These are phyloP conservation scores for Enteromius treurensis DNA, from an alignment of 2,797 vertebrate species.

Conservation along the genomic window DNA sequence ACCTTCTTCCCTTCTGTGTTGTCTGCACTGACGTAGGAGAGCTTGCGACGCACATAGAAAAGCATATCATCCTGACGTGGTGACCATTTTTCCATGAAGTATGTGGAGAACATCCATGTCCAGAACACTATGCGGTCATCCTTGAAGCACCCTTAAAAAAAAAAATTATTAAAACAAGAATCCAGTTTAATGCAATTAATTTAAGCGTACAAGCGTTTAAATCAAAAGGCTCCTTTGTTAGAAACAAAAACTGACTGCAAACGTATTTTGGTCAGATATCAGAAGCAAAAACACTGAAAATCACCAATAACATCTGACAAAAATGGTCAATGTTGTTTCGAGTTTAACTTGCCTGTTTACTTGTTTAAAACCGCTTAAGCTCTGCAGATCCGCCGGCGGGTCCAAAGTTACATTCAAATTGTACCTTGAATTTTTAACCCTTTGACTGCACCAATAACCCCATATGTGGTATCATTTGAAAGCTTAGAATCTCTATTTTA, in stretches of 20 bases:
- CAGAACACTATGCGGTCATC: slow-evolving; percentile 98
- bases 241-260: background rate
- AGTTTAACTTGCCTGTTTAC: background rate
- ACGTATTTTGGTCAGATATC: background rate
- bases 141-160: slow-evolving; percentile 87
- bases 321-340: background rate
- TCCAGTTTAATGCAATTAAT: background rate
- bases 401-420: too few species aligned
- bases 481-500: too few species aligned
- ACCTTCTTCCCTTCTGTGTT: slow-evolving; percentile 86
- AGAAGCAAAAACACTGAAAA: background rate
- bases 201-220: background rate
- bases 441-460: too few species aligned
- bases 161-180: background rate
- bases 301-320: background rate
- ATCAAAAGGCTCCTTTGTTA: background rate
- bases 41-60: slow-evolving; percentile 92
- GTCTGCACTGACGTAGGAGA: slow-evolving; percentile 77
- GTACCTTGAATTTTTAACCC: too few species aligned
- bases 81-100: slow-evolving; percentile 96
- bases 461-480: too few species aligned
- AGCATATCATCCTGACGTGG: slow-evolving; percentile 95
- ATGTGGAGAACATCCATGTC: slow-evolving; percentile 99
- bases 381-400: too few species aligned
- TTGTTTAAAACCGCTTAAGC: too few species aligned